These are phyloP conservation scores for Cotesia typhae DNA, from an alignment of 1,140 invertebrate species.

Conservation along the genomic window DNA sequence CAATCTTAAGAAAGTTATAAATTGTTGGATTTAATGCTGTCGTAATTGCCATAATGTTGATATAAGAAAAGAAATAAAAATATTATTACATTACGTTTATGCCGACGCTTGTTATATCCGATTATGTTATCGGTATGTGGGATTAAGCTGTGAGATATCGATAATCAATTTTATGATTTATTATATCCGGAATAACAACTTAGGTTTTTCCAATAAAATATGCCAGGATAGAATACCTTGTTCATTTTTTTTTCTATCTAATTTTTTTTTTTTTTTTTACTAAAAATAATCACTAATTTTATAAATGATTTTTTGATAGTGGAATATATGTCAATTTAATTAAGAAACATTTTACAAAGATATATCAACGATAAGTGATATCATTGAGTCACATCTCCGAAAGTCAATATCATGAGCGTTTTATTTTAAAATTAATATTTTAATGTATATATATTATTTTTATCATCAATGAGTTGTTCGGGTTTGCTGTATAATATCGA, in stretches of 20 bases:
- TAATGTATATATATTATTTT: conserved; percentile 1
- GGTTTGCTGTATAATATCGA: no score
- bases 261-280: neutral
- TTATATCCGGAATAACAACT: neutral
- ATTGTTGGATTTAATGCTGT: conserved; percentile 43
- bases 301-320: neutral
- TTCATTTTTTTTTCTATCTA: neutral
- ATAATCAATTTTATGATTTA: conserved; percentile 27
- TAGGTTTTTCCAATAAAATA: no score
- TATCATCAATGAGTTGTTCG: conserved; percentile 13
- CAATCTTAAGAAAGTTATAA: conserved; percentile 44
- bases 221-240: no score
- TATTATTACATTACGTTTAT: neutral
- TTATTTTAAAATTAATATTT: conserved; percentile 1
- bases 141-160: conserved; percentile 21
- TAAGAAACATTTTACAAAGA: neutral
- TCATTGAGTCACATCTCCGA: conserved; percentile 5
- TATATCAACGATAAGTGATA: neutral
- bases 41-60: conserved; percentile 42
- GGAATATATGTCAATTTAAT: conserved; percentile 1
- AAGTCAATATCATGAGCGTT: conserved; percentile 1
- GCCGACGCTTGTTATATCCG: conserved; percentile 23
- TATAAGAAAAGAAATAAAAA: conserved; percentile 25
- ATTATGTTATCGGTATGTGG: conserved; percentile 28
- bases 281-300: conserved; percentile 8